Percentiles rank a stretch among this genome's conserved stretches.
phyloP scores from a whole-genome alignment of 2,113 vertebrate species.

The Todiramphus saurophagus region DNA sequence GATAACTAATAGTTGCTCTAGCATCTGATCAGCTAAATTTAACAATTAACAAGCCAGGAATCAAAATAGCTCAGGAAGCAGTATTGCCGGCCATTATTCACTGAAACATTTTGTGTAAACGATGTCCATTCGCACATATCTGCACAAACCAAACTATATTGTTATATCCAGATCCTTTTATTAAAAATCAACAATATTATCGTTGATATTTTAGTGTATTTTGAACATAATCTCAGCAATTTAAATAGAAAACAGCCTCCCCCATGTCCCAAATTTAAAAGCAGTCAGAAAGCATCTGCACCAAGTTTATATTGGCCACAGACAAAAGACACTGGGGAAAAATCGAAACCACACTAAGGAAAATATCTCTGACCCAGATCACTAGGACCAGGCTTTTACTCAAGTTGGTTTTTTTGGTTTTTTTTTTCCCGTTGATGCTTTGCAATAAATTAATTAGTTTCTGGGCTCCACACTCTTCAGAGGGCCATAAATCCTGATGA shows the following conservation, averaged over 20 bases:
- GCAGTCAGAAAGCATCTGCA: not conserved
- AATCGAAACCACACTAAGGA: not conserved
- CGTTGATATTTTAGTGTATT: not conserved
- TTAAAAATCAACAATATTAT: not conserved
- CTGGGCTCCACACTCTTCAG: not conserved
- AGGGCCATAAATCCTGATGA: conserved; percentile 36
- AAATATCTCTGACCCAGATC: not conserved
- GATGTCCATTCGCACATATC: not conserved
- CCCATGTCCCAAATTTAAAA: not conserved
- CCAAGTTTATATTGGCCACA: not conserved
- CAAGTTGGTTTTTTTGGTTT: not conserved
- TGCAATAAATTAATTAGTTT: conserved; percentile 21
- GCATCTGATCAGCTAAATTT: not conserved
- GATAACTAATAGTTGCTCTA: not conserved
- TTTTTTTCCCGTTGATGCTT: not conserved
- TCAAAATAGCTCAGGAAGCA: not conserved
- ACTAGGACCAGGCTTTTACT: not conserved
- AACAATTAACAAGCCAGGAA: not conserved
- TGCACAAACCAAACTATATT: not conserved
- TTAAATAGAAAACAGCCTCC: not conserved
- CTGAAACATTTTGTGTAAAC: not conserved
- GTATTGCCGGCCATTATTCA: not conserved
- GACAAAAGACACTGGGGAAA: not conserved
- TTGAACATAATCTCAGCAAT: not conserved
- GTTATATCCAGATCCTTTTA: not conserved